Evolutionary conservation across 2,797 vertebrate genomes (phyloP).

Genomic region (Sebastes cheni): DNA sequence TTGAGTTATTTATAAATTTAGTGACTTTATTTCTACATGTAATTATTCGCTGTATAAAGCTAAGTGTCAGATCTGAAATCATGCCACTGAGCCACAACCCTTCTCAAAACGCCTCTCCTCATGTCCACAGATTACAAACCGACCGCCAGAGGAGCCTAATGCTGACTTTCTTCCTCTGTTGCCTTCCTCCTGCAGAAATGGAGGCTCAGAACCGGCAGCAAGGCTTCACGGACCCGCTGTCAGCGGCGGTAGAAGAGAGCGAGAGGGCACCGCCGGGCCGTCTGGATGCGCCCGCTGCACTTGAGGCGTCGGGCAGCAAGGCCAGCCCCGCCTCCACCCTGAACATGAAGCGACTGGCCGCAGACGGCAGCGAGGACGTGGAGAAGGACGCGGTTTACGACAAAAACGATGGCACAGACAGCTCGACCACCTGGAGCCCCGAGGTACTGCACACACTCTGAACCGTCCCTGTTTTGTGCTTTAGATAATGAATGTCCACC

Average conservation of each 20-base stretch:
- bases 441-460: constrained; percentile 81
- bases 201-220: constrained; percentile 75
- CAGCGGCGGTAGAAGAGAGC: constrained; percentile 56
- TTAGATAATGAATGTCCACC: not conserved
- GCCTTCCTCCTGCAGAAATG: constrained; percentile 76
- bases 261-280: constrained; percentile 36
- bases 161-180: constrained; percentile 11
- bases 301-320: not conserved
- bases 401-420: constrained; percentile 83
- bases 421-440: constrained; percentile 88
- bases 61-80: not conserved
- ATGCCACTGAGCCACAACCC: not conserved
- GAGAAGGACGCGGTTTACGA: constrained; percentile 76
- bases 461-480: not conserved
- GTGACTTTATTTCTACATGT: not conserved
- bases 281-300: constrained; percentile 29
- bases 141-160: not conserved
- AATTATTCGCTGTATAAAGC: not conserved
- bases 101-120: not conserved
- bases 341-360: constrained; percentile 65
- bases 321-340: constrained; percentile 1
- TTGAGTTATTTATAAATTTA: not conserved
- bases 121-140: no score
- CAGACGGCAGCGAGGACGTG: constrained; percentile 73
- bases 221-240: constrained; percentile 78